These are phyloP conservation scores for Wasmannia auropunctata DNA, from an alignment of 1,140 invertebrate genomes.

Conservation along the genomic window DNA sequence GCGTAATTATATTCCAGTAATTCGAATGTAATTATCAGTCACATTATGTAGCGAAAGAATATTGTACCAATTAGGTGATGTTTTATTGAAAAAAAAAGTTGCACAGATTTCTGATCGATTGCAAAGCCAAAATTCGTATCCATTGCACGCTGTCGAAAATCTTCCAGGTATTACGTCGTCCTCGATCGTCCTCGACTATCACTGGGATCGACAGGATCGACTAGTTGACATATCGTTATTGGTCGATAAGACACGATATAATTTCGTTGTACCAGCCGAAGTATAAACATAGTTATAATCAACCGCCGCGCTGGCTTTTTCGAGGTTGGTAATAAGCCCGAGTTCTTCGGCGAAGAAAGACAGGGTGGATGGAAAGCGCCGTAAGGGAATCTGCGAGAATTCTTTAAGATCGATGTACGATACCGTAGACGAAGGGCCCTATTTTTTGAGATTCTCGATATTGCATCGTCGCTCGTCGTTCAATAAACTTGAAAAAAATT, in stretches of 20 bases:
- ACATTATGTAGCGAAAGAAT: background rate
- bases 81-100: background rate
- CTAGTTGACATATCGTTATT: slow-evolving; percentile 61
- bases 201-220: slow-evolving; percentile 36
- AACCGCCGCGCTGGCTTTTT: slow-evolving; percentile 30
- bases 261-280: slow-evolving; percentile 42
- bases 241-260: slow-evolving; percentile 62
- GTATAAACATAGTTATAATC: slow-evolving; percentile 72
- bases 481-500: slow-evolving; percentile 59
- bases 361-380: slow-evolving; percentile 57
- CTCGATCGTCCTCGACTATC: slow-evolving; percentile 12
- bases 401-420: slow-evolving; percentile 67
- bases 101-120: background rate
- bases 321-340: slow-evolving; percentile 59
- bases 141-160: background rate
- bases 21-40: slow-evolving; percentile 20
- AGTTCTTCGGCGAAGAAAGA: slow-evolving; percentile 38
- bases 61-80: background rate
- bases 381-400: slow-evolving; percentile 50
- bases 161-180: background rate
- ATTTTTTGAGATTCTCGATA: slow-evolving; percentile 60
- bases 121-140: background rate
- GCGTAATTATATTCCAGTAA: background rate
- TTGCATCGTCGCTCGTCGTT: slow-evolving; percentile 48
- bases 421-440: slow-evolving; percentile 62